Evolutionary conservation across 1,140 invertebrate genomes (phyloP), one percentile per base, ranked within the genome.

Genomic region (Thereuonema tuberculata): DNA sequence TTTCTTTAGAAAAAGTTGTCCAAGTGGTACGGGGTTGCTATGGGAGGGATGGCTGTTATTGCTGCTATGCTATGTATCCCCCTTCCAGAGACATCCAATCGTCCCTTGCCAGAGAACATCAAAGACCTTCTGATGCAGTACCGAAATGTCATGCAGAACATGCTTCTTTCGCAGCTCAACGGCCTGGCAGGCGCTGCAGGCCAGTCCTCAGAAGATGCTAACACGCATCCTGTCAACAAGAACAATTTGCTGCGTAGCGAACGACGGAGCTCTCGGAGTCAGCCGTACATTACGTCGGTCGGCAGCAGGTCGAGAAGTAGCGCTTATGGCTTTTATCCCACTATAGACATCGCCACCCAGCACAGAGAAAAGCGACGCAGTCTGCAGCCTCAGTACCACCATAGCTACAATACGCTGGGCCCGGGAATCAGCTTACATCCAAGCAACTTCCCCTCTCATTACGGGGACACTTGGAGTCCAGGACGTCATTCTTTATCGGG

Each of bases 61-160:
- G 58, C 58, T 2, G 26, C 58, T 24, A 1, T 52, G 47, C 27
- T 56, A 17, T 59, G 58, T 21, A 50, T 29, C 46, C 25, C n/a
- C 12, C 48, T 59, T 1, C 58, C 58, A 29, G 58, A 59, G 28
- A 59, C 58, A 1, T 59, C 58, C 2, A 59, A 59, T 28, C 46
- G 58, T 2, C 58, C 58, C 17, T 43, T 59, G 2, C 58, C 58
- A 20, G 58, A 59, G 25, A 59, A 50, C 58, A 59, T 59, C 58
- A 50, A 59, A 50, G 58, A 59, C 27, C 24, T 55, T 14, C 25
- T 55, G 53, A 26, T 21, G 24, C 53, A 55, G 28, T 55, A 55
- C 28, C 23, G 53, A 17, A 28, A 26, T 14, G 53, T 55, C 23
- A 25, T 55, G 3, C 53, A 55, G 23, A 55, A 55, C 53, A 55